Evolutionary conservation across 2,113 vertebrate species (phyloP).

Genomic region (Phodopus roborovskii): DNA sequence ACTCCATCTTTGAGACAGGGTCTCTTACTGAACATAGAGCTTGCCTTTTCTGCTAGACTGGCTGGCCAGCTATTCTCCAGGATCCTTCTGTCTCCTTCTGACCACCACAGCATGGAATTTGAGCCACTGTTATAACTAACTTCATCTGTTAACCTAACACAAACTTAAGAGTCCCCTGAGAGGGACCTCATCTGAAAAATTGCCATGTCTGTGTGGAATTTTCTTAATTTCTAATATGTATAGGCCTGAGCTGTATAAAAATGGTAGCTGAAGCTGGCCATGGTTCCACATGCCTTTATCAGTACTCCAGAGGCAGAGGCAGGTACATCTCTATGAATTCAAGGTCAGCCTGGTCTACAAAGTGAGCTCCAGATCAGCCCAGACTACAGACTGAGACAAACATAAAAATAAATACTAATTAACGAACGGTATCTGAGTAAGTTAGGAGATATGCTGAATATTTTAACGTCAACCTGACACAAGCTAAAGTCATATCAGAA

Average conservation of each 20-base stretch:
- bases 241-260: not conserved
- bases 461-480: no score
- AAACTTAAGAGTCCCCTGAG: not conserved
- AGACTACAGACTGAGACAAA: no score
- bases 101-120: not conserved
- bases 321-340: not conserved
- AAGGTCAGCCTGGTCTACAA: not conserved
- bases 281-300: not conserved
- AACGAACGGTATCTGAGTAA: no score
- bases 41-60: not conserved
- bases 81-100: not conserved
- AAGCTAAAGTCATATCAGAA: no score
- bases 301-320: not conserved
- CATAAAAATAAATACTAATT: no score
- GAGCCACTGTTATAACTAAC: not conserved
- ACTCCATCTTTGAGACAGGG: not conserved
- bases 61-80: not conserved
- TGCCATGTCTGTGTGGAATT: not conserved
- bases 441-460: no score
- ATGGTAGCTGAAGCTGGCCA: not conserved
- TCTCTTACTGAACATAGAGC: not conserved
- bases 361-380: no score
- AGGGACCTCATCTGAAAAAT: not conserved
- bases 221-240: not conserved
- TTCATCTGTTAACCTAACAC: not conserved